These are phyloP conservation scores for Octodonta nipae DNA, from an alignment of 2,888 invertebrate species.

Conservation along the genomic window DNA sequence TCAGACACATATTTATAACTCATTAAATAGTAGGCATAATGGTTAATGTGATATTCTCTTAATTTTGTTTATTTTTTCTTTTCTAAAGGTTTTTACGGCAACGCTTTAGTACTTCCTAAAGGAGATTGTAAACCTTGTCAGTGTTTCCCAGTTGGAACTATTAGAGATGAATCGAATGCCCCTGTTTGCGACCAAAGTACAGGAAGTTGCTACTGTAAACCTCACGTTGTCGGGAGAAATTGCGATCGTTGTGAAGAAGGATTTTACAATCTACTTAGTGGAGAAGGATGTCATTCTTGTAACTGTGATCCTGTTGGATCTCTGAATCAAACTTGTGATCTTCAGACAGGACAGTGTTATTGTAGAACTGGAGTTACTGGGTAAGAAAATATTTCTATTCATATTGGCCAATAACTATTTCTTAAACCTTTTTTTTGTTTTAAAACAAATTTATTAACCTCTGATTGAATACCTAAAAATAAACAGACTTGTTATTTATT, in stretches of 20 bases:
- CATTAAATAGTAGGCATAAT: too few relatives aligned
- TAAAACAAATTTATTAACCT: too few relatives aligned
- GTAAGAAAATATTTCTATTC: too few relatives aligned
- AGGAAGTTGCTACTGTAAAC: slow-evolving; percentile 68
- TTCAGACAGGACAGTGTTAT: slow-evolving; percentile 72
- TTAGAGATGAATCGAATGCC: slow-evolving; percentile 54
- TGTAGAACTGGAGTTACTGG: slow-evolving; percentile 84
- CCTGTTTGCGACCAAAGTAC: slow-evolving; percentile 68
- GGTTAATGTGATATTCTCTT: too few relatives aligned
- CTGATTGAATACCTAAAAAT: too few relatives aligned
- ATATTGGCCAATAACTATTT: too few relatives aligned
- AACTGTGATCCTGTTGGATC: slow-evolving; percentile 84
- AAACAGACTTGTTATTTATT: too few relatives aligned
- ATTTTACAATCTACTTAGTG: slow-evolving; percentile 71
- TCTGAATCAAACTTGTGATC: slow-evolving; percentile 70
- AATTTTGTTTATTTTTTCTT: not conserved
- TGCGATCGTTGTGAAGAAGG: slow-evolving; percentile 78
- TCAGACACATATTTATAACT: too few relatives aligned
- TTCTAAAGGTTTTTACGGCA: slow-evolving; percentile 71
- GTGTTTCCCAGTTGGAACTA: slow-evolving; percentile 74
- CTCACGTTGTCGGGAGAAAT: slow-evolving; percentile 66
- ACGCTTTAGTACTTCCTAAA: slow-evolving; percentile 78
- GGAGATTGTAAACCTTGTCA: slow-evolving; percentile 83
- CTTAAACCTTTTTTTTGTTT: too few relatives aligned
- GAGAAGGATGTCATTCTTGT: slow-evolving; percentile 75